A percentile compares a stretch with the other conserved stretches of the same genome.
Conservation (phyloP, 2,113 vertebrate species). For the Ophiodon elongatus region DNA sequence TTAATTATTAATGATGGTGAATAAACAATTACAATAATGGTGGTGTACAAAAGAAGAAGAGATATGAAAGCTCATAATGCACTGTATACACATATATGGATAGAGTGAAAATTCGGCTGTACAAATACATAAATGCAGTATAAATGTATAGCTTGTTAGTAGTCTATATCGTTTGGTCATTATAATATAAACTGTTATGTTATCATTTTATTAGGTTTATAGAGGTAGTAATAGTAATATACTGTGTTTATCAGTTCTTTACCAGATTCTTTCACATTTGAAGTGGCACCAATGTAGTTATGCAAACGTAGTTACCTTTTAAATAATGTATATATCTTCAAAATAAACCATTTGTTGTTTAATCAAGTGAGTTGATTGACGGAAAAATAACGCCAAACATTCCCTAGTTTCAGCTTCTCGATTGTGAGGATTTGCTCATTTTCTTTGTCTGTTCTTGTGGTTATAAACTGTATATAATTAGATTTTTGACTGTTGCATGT, state of each 20-base stretch:
- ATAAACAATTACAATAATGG: neutral
- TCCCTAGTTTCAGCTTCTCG: neutral
- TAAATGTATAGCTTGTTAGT: no score
- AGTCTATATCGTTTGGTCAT: no score
- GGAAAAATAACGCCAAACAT: neutral
- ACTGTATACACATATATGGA: neutral
- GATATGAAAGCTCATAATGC: neutral
- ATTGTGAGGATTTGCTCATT: neutral
- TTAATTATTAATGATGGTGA: no score
- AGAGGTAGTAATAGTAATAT: neutral
- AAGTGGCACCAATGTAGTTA: no score
- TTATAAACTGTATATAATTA: no score
- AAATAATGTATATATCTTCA: no score
- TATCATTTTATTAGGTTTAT: neutral
- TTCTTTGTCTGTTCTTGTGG: no score
- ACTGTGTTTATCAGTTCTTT: neutral
- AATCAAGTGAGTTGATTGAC: neutral
- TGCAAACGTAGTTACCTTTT: no score
- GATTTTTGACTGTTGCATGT: no score
- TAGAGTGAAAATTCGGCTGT: neutral
- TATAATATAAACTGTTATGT: neutral
- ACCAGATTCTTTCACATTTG: neutral
- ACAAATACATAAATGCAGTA: neutral
- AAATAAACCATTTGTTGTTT: no score
- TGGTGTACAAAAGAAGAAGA: neutral